Conservation (phyloP, 35 echinoderm and acorn worm genomes). For the Lytechinus pictus region DNA sequence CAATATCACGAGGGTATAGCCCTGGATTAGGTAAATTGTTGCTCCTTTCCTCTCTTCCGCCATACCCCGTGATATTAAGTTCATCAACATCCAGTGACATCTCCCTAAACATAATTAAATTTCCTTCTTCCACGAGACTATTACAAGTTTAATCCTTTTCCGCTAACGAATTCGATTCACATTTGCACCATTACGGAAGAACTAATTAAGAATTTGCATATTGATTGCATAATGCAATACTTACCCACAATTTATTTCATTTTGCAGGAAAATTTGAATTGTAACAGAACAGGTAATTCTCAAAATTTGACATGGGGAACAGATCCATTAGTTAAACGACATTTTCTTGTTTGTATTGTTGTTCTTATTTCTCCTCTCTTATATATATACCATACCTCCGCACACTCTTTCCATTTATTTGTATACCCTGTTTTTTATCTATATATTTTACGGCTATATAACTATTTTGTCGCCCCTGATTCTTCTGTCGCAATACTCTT, state of each 20-base stretch:
- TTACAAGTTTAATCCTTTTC: not conserved
- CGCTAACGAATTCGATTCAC: not conserved
- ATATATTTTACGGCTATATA: too few relatives aligned
- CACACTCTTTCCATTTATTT: not conserved
- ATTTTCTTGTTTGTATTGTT: too few relatives aligned
- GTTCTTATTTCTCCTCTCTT: not conserved
- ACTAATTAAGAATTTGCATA: not conserved
- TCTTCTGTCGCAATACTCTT: not conserved
- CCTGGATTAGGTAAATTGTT: not conserved
- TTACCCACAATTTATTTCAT: not conserved
- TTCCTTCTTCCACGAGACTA: slow-evolving; percentile 1
- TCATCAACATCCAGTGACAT: not conserved
- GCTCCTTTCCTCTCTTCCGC: not conserved
- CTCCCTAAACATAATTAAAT: not conserved
- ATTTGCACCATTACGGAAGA: not conserved
- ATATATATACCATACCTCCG: not conserved
- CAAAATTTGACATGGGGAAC: too few relatives aligned
- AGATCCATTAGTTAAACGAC: too few relatives aligned
- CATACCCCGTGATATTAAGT: not conserved
- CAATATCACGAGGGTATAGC: not conserved
- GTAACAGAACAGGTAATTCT: not conserved
- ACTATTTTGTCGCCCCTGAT: not conserved
- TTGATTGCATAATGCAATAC: not conserved
- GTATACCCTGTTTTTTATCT: too few relatives aligned
- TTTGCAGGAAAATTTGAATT: not conserved